These are phyloP conservation scores for Metaphire vulgaris DNA, from an alignment of 1,140 invertebrate genomes.

Conservation along the genomic window DNA sequence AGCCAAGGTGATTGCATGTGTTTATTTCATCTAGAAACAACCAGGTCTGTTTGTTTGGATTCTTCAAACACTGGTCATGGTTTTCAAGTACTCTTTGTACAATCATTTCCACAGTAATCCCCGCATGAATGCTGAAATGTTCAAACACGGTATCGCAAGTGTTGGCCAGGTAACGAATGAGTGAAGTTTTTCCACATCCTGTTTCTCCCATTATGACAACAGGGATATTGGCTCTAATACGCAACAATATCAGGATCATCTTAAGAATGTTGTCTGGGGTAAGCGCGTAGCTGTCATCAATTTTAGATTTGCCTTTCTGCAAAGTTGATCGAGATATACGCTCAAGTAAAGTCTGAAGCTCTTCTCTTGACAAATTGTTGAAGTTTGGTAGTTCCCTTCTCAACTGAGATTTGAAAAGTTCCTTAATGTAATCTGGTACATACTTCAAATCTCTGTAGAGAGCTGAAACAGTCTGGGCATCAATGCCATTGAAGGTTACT, in stretches of 20 bases:
- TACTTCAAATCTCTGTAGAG: constrained; percentile 29
- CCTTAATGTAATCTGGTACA: constrained; percentile 31
- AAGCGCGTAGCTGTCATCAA: constrained; percentile 33
- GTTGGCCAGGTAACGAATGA: constrained; percentile 32
- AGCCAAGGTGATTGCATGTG: constrained; percentile 34
- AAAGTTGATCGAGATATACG: constrained; percentile 10
- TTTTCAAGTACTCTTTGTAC: constrained; percentile 8
- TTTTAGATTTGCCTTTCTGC: background rate
- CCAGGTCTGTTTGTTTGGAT: constrained; percentile 18
- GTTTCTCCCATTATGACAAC: constrained; percentile 35
- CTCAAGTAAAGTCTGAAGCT: constrained; percentile 30
- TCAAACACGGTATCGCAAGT: constrained; percentile 29
- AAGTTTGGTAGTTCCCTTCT: constrained; percentile 31
- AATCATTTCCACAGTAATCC: constrained; percentile 27
- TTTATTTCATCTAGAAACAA: constrained; percentile 39
- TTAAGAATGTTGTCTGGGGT: constrained; percentile 36
- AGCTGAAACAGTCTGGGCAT: constrained; percentile 34
- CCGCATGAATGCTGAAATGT: constrained; percentile 36
- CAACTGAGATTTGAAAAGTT: constrained; percentile 34
- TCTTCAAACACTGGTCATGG: constrained; percentile 19
- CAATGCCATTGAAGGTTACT: constrained; percentile 34
- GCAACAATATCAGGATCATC: constrained; percentile 33
- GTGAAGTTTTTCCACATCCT: constrained; percentile 36
- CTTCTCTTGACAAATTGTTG: constrained; percentile 9
- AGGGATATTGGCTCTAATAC: constrained; percentile 30